Evolutionary conservation across 1,140 invertebrate species (phyloP).

Genomic region (Tetranychus urticae): DNA sequence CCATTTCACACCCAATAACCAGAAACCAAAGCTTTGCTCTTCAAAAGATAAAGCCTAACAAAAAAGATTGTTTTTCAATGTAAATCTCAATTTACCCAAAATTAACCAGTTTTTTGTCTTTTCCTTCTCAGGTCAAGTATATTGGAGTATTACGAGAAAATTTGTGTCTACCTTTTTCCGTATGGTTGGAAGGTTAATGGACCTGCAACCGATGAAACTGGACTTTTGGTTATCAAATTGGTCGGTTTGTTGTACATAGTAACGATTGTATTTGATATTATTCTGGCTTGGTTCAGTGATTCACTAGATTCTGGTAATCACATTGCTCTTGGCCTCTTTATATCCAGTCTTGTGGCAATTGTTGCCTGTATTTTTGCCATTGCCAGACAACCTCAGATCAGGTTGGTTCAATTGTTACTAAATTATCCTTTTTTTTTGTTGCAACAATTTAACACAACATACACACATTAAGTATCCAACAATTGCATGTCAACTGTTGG

Average conservation of each 20-base stretch:
- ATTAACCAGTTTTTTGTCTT: neutral
- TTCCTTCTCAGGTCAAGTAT: neutral
- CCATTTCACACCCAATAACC: too few species aligned
- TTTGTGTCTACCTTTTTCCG: conserved; percentile 8
- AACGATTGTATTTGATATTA: conserved; percentile 54
- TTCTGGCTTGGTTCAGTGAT: conserved; percentile 47
- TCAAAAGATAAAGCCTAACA: neutral
- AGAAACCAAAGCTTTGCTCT: neutral
- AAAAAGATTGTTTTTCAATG: too few species aligned
- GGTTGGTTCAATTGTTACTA: conserved; percentile 28
- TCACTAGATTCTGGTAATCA: conserved; percentile 19
- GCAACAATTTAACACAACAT: too few species aligned
- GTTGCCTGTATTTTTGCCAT: conserved; percentile 50
- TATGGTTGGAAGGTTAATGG: conserved; percentile 23
- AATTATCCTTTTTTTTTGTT: too few species aligned
- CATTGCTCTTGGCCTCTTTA: conserved; percentile 40
- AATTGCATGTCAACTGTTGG: too few species aligned
- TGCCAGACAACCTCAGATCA: conserved; percentile 71
- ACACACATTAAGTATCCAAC: too few species aligned
- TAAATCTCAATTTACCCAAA: too few species aligned
- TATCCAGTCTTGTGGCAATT: conserved; percentile 44
- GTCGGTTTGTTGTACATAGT: conserved; percentile 55
- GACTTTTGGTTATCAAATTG: conserved; percentile 61
- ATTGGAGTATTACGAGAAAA: conserved; percentile 6
- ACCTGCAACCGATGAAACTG: conserved; percentile 50